Conservation (phyloP, 2,113 vertebrate genomes). For the Boulengeromyrus knoepffleri region DNA sequence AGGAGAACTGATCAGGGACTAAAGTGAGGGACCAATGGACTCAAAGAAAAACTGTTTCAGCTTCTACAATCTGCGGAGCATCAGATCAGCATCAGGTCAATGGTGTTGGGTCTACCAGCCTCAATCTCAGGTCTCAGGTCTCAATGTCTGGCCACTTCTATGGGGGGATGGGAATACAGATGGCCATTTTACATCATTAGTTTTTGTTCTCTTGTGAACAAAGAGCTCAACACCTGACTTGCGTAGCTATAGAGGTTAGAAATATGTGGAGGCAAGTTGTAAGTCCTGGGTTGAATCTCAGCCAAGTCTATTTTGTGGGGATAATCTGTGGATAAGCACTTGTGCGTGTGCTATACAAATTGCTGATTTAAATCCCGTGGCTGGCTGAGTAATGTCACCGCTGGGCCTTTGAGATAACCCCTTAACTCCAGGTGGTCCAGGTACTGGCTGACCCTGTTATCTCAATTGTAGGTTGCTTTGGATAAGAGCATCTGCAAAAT, state of each 20-base stretch:
- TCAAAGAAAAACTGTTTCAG: neutral
- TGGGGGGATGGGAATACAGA: neutral
- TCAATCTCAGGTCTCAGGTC: neutral
- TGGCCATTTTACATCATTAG: neutral
- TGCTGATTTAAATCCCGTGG: neutral
- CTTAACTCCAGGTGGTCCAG: neutral
- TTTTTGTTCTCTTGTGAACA: neutral
- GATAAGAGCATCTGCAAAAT: neutral
- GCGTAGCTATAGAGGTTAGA: neutral
- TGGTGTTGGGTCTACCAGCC: neutral
- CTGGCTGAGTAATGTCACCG: neutral
- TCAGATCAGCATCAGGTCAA: neutral
- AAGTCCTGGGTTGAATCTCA: neutral
- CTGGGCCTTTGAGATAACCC: neutral
- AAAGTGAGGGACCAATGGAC: neutral
- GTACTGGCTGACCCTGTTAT: neutral
- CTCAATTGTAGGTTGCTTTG: neutral
- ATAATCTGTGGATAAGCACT: neutral
- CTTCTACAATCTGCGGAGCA: neutral
- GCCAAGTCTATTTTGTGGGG: neutral
- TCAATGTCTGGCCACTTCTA: neutral
- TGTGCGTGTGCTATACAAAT: neutral
- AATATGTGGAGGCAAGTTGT: neutral
- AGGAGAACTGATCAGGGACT: neutral
- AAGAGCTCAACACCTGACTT: neutral